Evolutionary conservation across 2,888 invertebrate genomes (phyloP).

Genomic region (Macrophya annulata): DNA sequence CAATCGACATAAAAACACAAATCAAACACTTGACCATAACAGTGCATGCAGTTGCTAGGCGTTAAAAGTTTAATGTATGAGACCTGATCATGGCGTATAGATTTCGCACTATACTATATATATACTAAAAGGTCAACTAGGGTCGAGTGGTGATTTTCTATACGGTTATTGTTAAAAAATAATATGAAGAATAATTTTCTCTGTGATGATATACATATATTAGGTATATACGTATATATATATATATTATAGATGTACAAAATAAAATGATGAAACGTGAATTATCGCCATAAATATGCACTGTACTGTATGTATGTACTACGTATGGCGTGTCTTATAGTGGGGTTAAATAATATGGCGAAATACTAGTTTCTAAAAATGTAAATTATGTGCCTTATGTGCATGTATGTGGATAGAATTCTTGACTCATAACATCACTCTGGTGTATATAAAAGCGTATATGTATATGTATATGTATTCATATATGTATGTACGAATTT

Average conservation of each 20-base stretch:
- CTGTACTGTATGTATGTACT: not conserved
- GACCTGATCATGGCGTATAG: not conserved
- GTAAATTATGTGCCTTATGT: slow-evolving; percentile 14
- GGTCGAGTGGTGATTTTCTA: slow-evolving; percentile 16
- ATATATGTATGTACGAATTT: not conserved
- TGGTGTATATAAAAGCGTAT: not conserved
- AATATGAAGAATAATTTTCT: not conserved
- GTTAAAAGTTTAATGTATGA: slow-evolving; percentile 4
- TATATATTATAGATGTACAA: not conserved
- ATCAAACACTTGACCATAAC: slow-evolving; percentile 24
- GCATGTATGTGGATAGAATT: slow-evolving; percentile 13
- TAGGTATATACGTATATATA: not conserved
- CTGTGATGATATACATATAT: not conserved
- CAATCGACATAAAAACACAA: slow-evolving; percentile 15
- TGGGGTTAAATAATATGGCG: not conserved
- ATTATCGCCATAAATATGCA: not conserved
- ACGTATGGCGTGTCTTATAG: not conserved
- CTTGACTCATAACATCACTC: slow-evolving; percentile 32
- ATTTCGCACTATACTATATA: slow-evolving; percentile 2
- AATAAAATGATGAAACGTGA: slow-evolving; percentile 3
- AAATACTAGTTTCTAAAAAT: slow-evolving; percentile 20
- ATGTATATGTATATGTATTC: not conserved
- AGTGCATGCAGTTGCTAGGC: slow-evolving; percentile 12
- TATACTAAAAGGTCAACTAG: not conserved
- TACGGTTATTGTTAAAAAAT: not conserved